Percentiles rank a stretch among this genome's conserved stretches.
Conservation (phyloP, 2,797 vertebrate species). For the Eulemur albifrons region DNA sequence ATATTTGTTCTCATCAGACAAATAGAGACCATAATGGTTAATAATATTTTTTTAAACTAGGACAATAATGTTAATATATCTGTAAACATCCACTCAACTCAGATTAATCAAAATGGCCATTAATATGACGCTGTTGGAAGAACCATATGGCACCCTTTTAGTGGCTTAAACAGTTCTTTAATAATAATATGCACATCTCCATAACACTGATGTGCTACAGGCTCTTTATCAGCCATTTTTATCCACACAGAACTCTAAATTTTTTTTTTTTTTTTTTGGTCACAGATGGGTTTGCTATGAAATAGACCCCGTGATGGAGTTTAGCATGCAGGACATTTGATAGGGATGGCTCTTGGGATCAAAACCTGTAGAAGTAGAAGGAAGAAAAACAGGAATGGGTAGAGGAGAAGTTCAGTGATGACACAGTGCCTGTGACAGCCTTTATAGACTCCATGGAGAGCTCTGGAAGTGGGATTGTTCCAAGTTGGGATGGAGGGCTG, state of each 20-base stretch:
- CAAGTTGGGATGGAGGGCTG: not conserved
- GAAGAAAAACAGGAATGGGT: not conserved
- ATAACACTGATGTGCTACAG: not conserved
- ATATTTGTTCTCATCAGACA: not conserved
- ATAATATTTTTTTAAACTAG: not conserved
- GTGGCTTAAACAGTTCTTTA: not conserved
- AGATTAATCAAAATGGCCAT: not conserved
- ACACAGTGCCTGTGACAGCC: no score
- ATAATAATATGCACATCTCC: not conserved
- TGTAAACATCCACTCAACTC: not conserved
- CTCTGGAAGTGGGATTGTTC: not conserved
- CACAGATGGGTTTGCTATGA: not conserved
- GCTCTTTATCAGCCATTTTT: not conserved
- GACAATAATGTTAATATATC: not conserved
- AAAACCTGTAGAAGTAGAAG: not conserved
- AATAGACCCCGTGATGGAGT: not conserved
- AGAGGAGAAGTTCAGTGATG: not conserved
- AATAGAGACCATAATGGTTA: not conserved
- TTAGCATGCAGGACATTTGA: not conserved
- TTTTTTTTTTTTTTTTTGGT: not conserved
- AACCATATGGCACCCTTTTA: not conserved
- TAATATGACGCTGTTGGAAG: not conserved
- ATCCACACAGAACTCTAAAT: not conserved
- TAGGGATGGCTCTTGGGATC: not conserved
- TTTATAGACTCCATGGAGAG: fast-evolving